A percentile compares a stretch with the other conserved stretches of the same genome.
These are phyloP conservation scores for Chromoteleia sp. DNA, from an alignment of 2,888 invertebrate species.

Conservation along the genomic window DNA sequence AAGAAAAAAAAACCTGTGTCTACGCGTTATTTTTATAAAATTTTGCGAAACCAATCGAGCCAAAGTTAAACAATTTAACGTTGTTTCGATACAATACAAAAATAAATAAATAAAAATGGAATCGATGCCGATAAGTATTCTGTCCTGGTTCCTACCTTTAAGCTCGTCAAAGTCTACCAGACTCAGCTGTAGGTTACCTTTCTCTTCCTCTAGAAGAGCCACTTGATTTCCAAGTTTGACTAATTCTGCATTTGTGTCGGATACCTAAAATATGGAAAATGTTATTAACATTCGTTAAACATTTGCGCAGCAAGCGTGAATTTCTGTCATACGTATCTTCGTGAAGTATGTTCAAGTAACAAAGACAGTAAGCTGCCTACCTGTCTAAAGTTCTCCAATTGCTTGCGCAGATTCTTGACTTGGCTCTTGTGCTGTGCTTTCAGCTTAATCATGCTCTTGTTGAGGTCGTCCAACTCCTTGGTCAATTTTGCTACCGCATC, in stretches of 20 bases:
- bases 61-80: constrained; percentile 30
- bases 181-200: constrained; percentile 94
- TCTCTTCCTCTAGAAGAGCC: constrained; percentile 95
- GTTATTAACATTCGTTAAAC: background rate
- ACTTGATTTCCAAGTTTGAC: constrained; percentile 90
- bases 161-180: constrained; percentile 92
- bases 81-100: constrained; percentile 53
- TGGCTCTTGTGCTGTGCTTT: constrained; percentile 90
- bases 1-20: constrained; percentile 15
- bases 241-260: constrained; percentile 89
- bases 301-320: too few relatives aligned
- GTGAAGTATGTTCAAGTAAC: too few relatives aligned
- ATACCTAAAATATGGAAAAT: constrained; percentile 84
- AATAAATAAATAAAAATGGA: constrained; percentile 68
- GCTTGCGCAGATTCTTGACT: constrained; percentile 91
- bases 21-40: background rate
- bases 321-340: too few relatives aligned
- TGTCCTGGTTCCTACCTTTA: constrained; percentile 86
- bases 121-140: constrained; percentile 75
- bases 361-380: too few relatives aligned
- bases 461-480: constrained; percentile 90
- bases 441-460: constrained; percentile 91
- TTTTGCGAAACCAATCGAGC: background rate
- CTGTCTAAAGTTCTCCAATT: constrained; percentile 85
- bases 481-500: constrained; percentile 86